Percentiles rank a stretch among this genome's conserved stretches.
These are phyloP conservation scores for Eremophila alpestris DNA, from an alignment of 2,797 vertebrate genomes.

Conservation along the genomic window DNA sequence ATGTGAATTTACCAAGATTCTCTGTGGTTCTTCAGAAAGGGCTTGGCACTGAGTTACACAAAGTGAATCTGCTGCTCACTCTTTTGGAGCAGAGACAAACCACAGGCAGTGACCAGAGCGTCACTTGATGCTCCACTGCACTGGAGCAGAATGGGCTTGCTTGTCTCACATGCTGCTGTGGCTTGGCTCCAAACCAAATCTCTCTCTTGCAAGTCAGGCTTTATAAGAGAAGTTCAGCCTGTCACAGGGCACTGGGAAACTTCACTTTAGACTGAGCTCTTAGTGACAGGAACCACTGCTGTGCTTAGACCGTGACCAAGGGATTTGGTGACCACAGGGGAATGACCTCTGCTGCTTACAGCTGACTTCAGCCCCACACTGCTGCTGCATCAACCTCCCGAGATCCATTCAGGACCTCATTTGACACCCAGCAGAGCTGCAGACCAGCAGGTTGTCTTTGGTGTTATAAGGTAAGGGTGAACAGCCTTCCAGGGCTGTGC, in stretches of 20 bases:
- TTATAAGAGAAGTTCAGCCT: not conserved
- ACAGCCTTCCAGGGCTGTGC: not conserved
- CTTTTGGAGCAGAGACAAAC: slow-evolving; percentile 12
- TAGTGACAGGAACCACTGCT: not conserved
- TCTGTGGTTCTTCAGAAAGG: not conserved
- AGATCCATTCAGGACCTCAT: not conserved
- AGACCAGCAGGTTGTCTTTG: not conserved
- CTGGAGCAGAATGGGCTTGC: not conserved
- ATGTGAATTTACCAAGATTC: not conserved
- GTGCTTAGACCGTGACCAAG: fast-evolving
- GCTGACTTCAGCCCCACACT: not conserved
- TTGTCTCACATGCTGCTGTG: not conserved
- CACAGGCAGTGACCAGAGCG: not conserved
- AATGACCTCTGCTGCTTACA: not conserved
- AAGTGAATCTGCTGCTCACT: not conserved
- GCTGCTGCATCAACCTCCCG: not conserved
- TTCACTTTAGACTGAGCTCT: not conserved
- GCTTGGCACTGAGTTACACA: not conserved
- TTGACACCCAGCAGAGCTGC: not conserved
- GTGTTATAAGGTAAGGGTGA: not conserved
- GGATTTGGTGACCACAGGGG: not conserved
- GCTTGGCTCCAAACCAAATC: slow-evolving; percentile 10
- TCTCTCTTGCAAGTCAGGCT: not conserved
- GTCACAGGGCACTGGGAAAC: not conserved
- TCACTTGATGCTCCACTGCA: not conserved